Evolutionary conservation across 2,888 invertebrate species (phyloP).

Genomic region (Eutolmus rufibarbis): DNA sequence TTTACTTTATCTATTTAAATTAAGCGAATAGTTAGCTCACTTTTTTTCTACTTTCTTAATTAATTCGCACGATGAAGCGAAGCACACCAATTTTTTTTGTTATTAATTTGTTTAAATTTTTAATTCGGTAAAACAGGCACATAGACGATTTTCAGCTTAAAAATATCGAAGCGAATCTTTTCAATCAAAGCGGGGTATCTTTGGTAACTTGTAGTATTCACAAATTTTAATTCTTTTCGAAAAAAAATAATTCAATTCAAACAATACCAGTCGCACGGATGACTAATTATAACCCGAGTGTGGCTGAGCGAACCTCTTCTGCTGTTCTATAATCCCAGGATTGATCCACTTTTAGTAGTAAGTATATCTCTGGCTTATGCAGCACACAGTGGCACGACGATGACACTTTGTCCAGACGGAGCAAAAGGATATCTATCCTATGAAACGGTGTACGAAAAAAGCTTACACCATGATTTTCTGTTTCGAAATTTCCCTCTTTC

Average conservation of each 20-base stretch:
- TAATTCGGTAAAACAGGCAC: background rate
- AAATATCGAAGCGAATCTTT: background rate
- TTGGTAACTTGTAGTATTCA: background rate
- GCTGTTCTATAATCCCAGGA: conserved; percentile 9
- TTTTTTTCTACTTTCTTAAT: background rate
- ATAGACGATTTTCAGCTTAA: background rate
- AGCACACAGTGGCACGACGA: conserved; percentile 20
- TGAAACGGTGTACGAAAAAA: conserved; percentile 36
- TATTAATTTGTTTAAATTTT: background rate
- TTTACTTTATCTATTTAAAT: background rate
- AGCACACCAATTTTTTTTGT: background rate
- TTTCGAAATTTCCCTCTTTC: background rate
- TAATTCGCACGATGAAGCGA: background rate
- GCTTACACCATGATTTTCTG: conserved; percentile 23
- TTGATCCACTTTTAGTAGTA: conserved; percentile 21
- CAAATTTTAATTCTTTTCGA: background rate
- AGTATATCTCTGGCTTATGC: background rate
- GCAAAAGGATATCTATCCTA: conserved; percentile 35
- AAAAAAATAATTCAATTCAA: background rate
- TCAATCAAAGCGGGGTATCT: background rate
- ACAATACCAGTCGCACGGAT: background rate
- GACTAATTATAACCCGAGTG: background rate
- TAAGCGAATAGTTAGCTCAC: background rate
- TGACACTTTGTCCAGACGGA: conserved; percentile 38
- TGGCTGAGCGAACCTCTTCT: background rate